phyloP scores from a whole-genome alignment of 2,888 invertebrate genomes.

The Polydrusus cervinus region DNA sequence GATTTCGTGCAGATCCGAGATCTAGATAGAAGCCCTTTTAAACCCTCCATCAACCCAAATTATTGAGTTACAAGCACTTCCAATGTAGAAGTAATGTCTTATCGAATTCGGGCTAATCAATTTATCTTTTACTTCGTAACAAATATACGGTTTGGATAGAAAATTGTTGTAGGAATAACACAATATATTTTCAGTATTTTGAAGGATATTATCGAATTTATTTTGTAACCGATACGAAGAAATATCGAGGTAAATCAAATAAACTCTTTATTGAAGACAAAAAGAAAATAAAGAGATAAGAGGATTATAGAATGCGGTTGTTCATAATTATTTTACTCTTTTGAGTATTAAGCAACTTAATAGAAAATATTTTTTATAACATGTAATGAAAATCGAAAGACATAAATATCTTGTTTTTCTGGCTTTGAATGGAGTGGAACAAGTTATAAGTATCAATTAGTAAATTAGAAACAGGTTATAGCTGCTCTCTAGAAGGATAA shows the following conservation, averaged over 20 bases:
- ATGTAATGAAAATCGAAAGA: too few relatives aligned
- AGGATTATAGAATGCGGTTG: background rate
- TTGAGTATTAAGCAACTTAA: background rate
- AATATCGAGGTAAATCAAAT: slow-evolving; percentile 36
- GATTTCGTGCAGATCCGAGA: slow-evolving; percentile 32
- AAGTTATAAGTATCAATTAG: too few relatives aligned
- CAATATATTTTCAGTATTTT: slow-evolving; percentile 47
- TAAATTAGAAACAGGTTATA: too few relatives aligned
- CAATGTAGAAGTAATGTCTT: slow-evolving; percentile 50
- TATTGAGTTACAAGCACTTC: slow-evolving; percentile 53
- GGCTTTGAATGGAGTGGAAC: too few relatives aligned
- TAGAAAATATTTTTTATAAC: too few relatives aligned
- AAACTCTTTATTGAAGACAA: slow-evolving; percentile 31
- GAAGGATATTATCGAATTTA: slow-evolving; percentile 45
- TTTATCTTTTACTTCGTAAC: slow-evolving; percentile 50
- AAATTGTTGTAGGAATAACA: slow-evolving; percentile 50
- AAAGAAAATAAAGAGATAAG: slow-evolving; percentile 19
- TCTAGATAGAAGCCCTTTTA: slow-evolving; percentile 40
- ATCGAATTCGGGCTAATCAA: slow-evolving; percentile 52
- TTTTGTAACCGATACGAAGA: slow-evolving; percentile 40
- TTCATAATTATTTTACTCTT: background rate
- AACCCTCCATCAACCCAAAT: slow-evolving; percentile 46
- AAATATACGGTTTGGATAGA: slow-evolving; percentile 51
- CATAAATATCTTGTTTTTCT: too few relatives aligned
- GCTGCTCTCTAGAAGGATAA: too few relatives aligned